Evolutionary conservation across 1,140 invertebrate species (phyloP), one percentile per base, ranked within the genome.

Genomic region (Mylabris phalerata): DNA sequence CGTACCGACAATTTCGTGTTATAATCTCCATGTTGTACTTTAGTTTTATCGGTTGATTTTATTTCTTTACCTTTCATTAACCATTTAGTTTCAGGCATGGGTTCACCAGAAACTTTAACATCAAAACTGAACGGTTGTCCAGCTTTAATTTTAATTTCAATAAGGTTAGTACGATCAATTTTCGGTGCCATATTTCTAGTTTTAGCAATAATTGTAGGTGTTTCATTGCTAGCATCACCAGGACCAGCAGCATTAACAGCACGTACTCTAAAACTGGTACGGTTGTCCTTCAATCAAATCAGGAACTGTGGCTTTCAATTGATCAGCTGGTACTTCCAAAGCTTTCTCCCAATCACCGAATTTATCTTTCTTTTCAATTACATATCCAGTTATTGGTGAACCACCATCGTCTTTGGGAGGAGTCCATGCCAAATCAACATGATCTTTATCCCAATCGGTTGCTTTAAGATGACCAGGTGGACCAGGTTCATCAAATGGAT

Each of bases 381-480:
- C 77, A 71, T 95, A 95, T 10, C 86, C 87, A 24, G 88, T 88
- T 50, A 96, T 84, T 39, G 92, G 92, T 1, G 91, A 86, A 43
- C 92, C 92, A 25, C 92, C 92, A 69, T 95, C 92, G 25, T 81
- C 80, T 38, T 79, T 75, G 0, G 92, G 92, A 56, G 90, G 85
- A 4, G 81, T 83, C 92, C 92, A 95, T 65, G 87, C 85, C 5
- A 95, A 82, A 72, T 93, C 91, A 48, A 96, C 92, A 69, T 93
- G 90, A 71, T 97, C 91, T 66, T 93, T 94, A 77, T 97, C 93
- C 91, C 93, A 98, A 73, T 99, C 95, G 0, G 90, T 89, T 26
- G 95, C 88, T 71, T 89, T 85, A 5, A 97, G 83, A 66, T 94
- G 87, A 55, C 89, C 89, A 9, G 93, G 95, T 67, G 93, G 91